Base-by-base conservation (phyloP, 2,797 vertebrate species). In the Remorina albescens region DNA sequence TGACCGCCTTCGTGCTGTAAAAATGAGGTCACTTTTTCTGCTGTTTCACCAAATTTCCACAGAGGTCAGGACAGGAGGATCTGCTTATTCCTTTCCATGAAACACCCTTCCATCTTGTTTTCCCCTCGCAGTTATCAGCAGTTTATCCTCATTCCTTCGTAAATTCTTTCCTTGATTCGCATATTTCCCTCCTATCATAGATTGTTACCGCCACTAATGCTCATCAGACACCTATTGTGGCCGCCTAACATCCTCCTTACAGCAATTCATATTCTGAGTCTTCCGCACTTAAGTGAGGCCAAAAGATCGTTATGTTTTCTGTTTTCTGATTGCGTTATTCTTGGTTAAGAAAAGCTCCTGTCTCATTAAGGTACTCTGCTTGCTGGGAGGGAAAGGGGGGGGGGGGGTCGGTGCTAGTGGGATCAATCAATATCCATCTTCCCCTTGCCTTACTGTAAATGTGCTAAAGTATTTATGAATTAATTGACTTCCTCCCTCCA, bases 401-500 rank as follows among this genome's bases (percentile, higher is more conserved):
- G 72, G 76, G 83, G 66, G 78, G 82, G 72, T 76, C 83, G n/a
- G n/a, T 92, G 89, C 93, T 95, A 95, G 92, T 92, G 89, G 92
- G 90, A 89, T 86, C 75, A 89, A 94, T 95, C 95, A 89, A 95
- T 95, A 94, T 76, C 91, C 91, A 92, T 94, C 89, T 91, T 93
- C 88, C 90, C 90, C 89, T 91, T 81, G 88, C 89, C 86, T 95
- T 95, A 95, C 94, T 91, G 95, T 95, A 95, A 95, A 93, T 71
- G 87, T 86, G 91, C 90, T 95, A 88, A 95, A 95, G 94, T 95
- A 95, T 95, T 95, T 93, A 95, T 95, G 94, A 94, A 95, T 95
- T 93, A 94, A 95, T 95, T 94, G 94, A 95, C 94, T 93, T 91
- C 78, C 83, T 86, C 82, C 37, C 71, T 90, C 86, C 90, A 92